These are phyloP conservation scores for Steinernema carpocapsae DNA, from an alignment of 2,888 invertebrate genomes.

Conservation along the genomic window DNA sequence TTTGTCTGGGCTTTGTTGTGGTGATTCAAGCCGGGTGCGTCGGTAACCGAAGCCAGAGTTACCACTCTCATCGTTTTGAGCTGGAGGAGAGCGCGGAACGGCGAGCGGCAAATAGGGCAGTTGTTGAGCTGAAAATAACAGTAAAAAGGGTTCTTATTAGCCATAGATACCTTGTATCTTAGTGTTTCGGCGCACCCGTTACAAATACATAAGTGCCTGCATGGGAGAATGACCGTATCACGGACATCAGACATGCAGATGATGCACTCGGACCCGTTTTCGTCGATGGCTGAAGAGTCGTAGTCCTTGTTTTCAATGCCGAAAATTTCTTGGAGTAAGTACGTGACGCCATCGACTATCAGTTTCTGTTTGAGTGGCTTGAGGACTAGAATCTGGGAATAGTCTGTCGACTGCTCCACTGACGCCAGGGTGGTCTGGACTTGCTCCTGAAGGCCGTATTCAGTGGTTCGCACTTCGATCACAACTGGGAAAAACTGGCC, in stretches of 20 bases:
- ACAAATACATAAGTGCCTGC: conserved; percentile 93
- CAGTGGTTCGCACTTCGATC: conserved; percentile 56
- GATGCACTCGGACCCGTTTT: conserved; percentile 95
- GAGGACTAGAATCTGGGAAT: conserved; percentile 73
- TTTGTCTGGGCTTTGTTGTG: conserved; percentile 36
- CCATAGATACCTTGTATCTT: conserved; percentile 77
- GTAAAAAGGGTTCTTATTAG: neutral
- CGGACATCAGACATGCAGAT: conserved; percentile 97
- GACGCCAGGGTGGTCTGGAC: conserved; percentile 65
- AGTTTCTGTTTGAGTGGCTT: conserved; percentile 97
- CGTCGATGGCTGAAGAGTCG: conserved; percentile 73
- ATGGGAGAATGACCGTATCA: conserved; percentile 94
- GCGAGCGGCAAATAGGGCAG: conserved; percentile 98
- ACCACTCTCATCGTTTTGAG: conserved; percentile 82
- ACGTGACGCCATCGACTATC: conserved; percentile 93
- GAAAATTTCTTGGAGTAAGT: conserved; percentile 95
- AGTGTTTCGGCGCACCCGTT: conserved; percentile 95
- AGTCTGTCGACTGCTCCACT: conserved; percentile 59
- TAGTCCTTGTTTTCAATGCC: conserved; percentile 91
- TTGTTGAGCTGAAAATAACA: conserved; percentile 79
- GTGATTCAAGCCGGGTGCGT: neutral
- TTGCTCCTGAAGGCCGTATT: conserved; percentile 45
- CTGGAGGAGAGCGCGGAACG: conserved; percentile 93
- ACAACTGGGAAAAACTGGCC: conserved; percentile 63
- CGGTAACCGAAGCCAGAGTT: neutral